These are phyloP conservation scores for Odontamblyopus rebecca DNA, from an alignment of 2,797 vertebrate genomes.

Conservation along the genomic window DNA sequence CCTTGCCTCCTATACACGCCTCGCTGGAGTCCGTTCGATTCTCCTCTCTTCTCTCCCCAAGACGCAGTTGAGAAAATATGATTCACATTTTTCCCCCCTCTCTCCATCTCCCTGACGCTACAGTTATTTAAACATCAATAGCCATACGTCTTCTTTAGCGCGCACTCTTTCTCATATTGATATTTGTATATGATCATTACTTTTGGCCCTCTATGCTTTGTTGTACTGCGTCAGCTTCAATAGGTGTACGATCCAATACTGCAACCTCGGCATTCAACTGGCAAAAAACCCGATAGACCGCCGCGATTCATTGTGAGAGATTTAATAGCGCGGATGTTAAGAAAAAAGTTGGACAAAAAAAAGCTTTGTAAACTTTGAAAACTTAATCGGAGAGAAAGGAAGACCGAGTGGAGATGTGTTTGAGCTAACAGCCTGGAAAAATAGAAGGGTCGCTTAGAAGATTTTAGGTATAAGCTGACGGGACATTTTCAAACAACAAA, in stretches of 20 bases:
- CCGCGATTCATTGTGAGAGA: constrained; percentile 47
- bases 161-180: constrained; percentile 82
- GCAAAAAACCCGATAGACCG: constrained; percentile 53
- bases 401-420: constrained; percentile 8
- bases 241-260: constrained; percentile 79
- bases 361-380: constrained; percentile 26
- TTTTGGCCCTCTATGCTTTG: constrained; percentile 75
- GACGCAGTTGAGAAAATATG: constrained; percentile 65
- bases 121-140: constrained; percentile 85
- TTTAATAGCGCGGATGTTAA: constrained; percentile 23
- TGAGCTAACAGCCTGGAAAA: constrained; percentile 46
- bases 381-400: constrained; percentile 15
- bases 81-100: constrained; percentile 59
- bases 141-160: constrained; percentile 83
- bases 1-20: constrained; percentile 64
- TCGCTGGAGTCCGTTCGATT: constrained; percentile 69
- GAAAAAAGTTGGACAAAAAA: constrained; percentile 2
- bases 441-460: constrained; percentile 24
- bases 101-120: constrained; percentile 75
- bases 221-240: constrained; percentile 76
- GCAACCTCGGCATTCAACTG: constrained; percentile 74
- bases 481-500: constrained; percentile 21
- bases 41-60: constrained; percentile 39
- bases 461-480: constrained; percentile 44
- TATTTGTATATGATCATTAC: constrained; percentile 85